phyloP scores from a whole-genome alignment of 2,888 invertebrate species.

The Chirona hameri region DNA sequence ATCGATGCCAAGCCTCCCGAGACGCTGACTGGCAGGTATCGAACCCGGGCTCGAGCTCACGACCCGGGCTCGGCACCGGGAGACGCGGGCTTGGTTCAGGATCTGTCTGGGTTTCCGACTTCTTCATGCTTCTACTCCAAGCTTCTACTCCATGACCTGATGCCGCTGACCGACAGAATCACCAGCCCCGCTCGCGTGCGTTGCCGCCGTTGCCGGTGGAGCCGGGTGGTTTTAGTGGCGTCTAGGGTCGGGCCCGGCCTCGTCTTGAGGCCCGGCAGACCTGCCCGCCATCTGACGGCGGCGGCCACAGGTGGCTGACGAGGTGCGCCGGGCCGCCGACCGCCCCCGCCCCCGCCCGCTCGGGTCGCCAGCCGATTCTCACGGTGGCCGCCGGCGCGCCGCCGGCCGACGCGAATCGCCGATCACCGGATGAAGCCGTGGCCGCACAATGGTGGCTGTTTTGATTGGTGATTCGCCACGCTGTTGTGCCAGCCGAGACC shows the following conservation, averaged over 20 bases:
- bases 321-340: background rate
- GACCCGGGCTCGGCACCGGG: too few relatives aligned
- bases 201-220: background rate
- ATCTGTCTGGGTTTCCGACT: too few relatives aligned
- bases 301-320: background rate
- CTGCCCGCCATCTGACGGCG: background rate
- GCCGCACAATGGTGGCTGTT: constrained; percentile 2
- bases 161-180: background rate
- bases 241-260: background rate
- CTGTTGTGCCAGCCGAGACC: background rate
- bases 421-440: background rate
- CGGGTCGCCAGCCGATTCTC: constrained; percentile 5
- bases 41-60: too few relatives aligned
- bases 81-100: too few relatives aligned
- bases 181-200: background rate
- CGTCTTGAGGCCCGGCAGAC: too few relatives aligned
- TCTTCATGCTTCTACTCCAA: too few relatives aligned
- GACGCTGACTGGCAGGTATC: background rate
- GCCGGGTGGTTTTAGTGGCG: background rate
- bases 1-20: background rate
- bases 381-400: constrained; percentile 9
- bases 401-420: background rate
- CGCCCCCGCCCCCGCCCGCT: background rate
- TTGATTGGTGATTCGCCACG: background rate
- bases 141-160: background rate